Evolutionary conservation across 2,888 invertebrate species (phyloP).

Genomic region (Platycnemis pennipes): DNA sequence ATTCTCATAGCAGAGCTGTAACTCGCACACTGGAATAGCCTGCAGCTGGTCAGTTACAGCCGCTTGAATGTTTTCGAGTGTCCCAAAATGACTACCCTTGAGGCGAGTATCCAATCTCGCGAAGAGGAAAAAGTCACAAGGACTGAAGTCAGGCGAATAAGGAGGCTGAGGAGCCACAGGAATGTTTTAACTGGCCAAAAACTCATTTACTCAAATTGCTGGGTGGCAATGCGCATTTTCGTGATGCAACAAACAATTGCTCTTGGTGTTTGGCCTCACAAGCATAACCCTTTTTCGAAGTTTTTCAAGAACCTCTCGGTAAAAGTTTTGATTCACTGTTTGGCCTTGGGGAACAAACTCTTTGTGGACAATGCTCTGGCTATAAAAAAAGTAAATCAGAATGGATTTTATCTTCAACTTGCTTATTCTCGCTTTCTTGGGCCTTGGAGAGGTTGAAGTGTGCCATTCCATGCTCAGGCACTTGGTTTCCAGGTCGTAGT

Average conservation of each 20-base stretch:
- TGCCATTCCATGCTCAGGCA: constrained; percentile 75
- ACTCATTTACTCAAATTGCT: too few relatives aligned
- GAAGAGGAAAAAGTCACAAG: constrained; percentile 72
- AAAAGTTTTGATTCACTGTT: too few relatives aligned
- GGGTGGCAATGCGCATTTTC: too few relatives aligned
- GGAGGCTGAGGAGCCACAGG: too few relatives aligned
- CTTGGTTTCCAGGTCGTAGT: constrained; percentile 75
- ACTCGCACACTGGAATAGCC: constrained; percentile 72
- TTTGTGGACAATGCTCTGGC: background rate
- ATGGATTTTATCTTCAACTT: background rate
- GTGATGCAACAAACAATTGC: too few relatives aligned
- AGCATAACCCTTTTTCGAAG: too few relatives aligned
- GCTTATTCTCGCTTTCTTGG: background rate
- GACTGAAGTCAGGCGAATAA: background rate
- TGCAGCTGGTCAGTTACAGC: constrained; percentile 71
- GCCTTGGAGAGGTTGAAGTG: background rate
- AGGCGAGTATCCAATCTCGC: constrained; percentile 73
- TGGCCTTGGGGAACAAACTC: too few relatives aligned
- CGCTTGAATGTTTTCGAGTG: constrained; percentile 73
- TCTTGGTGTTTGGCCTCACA: too few relatives aligned
- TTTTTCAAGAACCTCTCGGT: too few relatives aligned
- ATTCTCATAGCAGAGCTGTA: constrained; percentile 73
- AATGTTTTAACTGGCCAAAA: too few relatives aligned
- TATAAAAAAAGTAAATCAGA: background rate
- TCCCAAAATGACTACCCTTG: constrained; percentile 73